These are phyloP conservation scores for Chaetops frenatus DNA, from an alignment of 2,113 vertebrate species.

Conservation along the genomic window DNA sequence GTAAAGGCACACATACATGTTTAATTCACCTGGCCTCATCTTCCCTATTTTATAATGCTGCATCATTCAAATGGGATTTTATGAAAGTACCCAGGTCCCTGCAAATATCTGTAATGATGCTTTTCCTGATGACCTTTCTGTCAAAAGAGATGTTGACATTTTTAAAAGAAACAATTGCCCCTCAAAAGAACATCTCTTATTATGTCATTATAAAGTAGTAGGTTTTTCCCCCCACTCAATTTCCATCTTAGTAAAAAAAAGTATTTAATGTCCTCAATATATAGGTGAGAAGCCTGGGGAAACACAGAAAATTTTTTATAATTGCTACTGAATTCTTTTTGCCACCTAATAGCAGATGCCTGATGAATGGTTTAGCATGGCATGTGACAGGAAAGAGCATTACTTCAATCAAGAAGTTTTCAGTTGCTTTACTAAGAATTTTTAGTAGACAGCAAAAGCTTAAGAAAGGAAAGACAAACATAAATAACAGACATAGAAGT, in stretches of 20 bases:
- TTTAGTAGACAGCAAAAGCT: not conserved
- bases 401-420: not conserved
- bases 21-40: not conserved
- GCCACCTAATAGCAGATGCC: not conserved
- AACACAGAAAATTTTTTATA: not conserved
- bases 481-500: not conserved
- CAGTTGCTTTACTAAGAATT: not conserved
- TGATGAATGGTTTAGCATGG: not conserved
- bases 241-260: not conserved
- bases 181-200: not conserved
- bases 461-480: not conserved
- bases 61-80: not conserved
- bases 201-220: not conserved
- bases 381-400: not conserved
- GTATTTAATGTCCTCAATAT: not conserved
- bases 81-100: not conserved
- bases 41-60: not conserved
- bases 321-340: not conserved
- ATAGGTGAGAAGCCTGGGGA: not conserved
- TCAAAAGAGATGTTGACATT: not conserved
- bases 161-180: not conserved
- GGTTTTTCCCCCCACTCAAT: not conserved
- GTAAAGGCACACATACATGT: not conserved
- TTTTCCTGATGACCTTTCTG: not conserved
- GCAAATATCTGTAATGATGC: not conserved